Conservation (phyloP, 1,140 invertebrate genomes). For the Lordiphosa mommai region DNA sequence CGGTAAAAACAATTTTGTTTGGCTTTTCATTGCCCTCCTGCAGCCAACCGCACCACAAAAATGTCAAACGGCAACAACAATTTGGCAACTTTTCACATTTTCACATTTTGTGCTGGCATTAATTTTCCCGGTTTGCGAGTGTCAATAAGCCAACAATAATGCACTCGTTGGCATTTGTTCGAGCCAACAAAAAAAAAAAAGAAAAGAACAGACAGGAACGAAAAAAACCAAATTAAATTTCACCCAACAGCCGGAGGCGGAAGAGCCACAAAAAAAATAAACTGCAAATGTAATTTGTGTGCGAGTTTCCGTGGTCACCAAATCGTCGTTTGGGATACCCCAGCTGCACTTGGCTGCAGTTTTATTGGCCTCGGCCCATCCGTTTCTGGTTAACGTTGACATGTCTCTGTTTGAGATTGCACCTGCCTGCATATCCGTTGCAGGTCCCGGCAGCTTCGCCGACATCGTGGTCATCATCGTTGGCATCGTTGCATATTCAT, state of each 20-base stretch:
- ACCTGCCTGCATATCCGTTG: slow-evolving; percentile 63
- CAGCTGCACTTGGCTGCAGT: slow-evolving; percentile 59
- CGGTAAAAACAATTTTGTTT: slow-evolving; percentile 39
- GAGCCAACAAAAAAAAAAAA: too few relatives aligned
- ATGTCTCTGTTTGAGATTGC: slow-evolving; percentile 63
- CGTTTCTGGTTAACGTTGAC: slow-evolving; percentile 33
- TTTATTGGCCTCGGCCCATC: slow-evolving; percentile 57
- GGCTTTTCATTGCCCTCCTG: slow-evolving; percentile 9
- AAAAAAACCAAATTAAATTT: slow-evolving; percentile 58
- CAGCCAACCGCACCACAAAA: slow-evolving; percentile 36
- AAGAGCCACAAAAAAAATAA: slow-evolving; percentile 37
- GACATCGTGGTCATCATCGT: slow-evolving; percentile 46
- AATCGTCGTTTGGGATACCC: slow-evolving; percentile 43
- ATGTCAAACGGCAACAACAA: slow-evolving; percentile 60
- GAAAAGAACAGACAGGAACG: too few relatives aligned
- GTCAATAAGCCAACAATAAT: slow-evolving; percentile 67
- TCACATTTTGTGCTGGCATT: slow-evolving; percentile 27
- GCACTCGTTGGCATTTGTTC: slow-evolving; percentile 29
- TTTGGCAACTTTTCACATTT: slow-evolving; percentile 66
- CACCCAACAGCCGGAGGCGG: slow-evolving; percentile 1
- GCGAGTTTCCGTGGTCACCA: slow-evolving; percentile 21
- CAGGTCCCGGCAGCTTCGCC: slow-evolving; percentile 19
- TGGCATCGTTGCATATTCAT: slow-evolving; percentile 57
- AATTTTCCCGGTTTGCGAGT: slow-evolving; percentile 43
- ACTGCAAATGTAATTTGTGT: slow-evolving; percentile 68